Percentiles rank a stretch among this genome's conserved stretches.
These are phyloP conservation scores for Aplodontia rufa DNA, from an alignment of 2,113 vertebrate genomes.

Conservation along the genomic window DNA sequence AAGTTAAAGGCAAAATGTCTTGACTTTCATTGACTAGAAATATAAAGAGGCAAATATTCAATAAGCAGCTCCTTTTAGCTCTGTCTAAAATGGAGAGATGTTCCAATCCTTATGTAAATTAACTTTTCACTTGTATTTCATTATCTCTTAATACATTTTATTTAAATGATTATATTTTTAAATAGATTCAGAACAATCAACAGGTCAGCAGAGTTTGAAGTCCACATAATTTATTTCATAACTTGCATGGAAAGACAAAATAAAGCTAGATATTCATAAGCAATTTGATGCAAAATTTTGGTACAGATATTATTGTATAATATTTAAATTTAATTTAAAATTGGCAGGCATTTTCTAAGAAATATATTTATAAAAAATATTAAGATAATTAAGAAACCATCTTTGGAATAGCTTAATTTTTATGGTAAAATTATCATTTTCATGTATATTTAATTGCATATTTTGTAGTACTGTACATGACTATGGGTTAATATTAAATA, in stretches of 20 bases:
- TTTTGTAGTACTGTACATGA: background rate
- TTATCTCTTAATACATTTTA: background rate
- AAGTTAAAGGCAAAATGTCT: slow-evolving; percentile 1
- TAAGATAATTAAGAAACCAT: background rate
- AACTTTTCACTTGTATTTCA: slow-evolving; percentile 2
- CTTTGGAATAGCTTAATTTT: background rate
- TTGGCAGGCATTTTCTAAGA: background rate
- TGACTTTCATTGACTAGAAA: background rate
- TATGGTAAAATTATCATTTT: background rate
- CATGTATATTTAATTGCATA: slow-evolving; percentile 25
- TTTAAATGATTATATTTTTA: slow-evolving; percentile 37
- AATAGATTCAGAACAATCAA: slow-evolving; percentile 35
- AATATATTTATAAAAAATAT: background rate
- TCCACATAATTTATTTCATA: slow-evolving; percentile 11
- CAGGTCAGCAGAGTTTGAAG: background rate
- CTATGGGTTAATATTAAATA: background rate
- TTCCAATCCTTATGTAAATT: background rate
- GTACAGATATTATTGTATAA: background rate
- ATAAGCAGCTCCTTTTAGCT: background rate
- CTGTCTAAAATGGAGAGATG: background rate
- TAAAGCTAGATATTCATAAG: background rate
- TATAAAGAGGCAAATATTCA: background rate
- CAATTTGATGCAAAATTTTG: background rate
- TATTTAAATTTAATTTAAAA: slow-evolving; percentile 27
- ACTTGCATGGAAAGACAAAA: background rate